phyloP scores from a whole-genome alignment of 2,888 invertebrate genomes.

The Drosophila fungiperda region DNA sequence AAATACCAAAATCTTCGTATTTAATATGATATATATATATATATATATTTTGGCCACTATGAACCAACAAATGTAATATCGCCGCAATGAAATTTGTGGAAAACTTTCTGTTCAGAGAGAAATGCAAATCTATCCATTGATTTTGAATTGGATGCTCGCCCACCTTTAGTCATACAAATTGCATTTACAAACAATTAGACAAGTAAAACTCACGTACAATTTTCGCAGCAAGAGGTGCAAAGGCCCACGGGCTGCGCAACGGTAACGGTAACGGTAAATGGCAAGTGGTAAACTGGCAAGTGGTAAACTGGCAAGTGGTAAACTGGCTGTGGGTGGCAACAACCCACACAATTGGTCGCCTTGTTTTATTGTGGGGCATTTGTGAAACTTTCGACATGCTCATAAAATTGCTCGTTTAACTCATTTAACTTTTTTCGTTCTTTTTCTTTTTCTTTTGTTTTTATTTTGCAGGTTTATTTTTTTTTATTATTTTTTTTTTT shows the following conservation, averaged over 20 bases:
- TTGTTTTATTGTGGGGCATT: constrained; percentile 66
- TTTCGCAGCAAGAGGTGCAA: constrained; percentile 38
- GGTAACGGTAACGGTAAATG: constrained; percentile 33
- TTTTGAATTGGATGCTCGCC: constrained; percentile 39
- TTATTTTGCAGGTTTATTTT: constrained; percentile 28
- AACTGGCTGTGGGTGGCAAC: constrained; percentile 6
- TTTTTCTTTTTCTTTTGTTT: constrained; percentile 38
- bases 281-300: constrained; percentile 21
- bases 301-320: constrained; percentile 9
- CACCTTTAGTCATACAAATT: constrained; percentile 46
- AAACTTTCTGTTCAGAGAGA: constrained; percentile 9
- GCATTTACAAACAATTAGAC: constrained; percentile 70
- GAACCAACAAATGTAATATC: constrained; percentile 7
- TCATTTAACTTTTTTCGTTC: constrained; percentile 78
- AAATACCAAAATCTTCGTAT: neutral
- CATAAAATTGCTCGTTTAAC: constrained; percentile 83
- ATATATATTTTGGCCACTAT: constrained; percentile 4
- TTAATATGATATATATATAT: constrained; percentile 4
- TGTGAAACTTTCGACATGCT: constrained; percentile 74
- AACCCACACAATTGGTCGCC: constrained; percentile 49
- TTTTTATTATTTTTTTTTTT: constrained; percentile 14
- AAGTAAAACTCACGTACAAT: constrained; percentile 67
- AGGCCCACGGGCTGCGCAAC: constrained; percentile 30
- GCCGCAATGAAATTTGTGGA: constrained; percentile 19
- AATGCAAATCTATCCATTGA: constrained; percentile 60